A percentile compares a stretch with the other conserved stretches of the same genome.
Evolutionary conservation across 2,797 vertebrate species (phyloP).

Genomic region (Oophaga sylvatica): DNA sequence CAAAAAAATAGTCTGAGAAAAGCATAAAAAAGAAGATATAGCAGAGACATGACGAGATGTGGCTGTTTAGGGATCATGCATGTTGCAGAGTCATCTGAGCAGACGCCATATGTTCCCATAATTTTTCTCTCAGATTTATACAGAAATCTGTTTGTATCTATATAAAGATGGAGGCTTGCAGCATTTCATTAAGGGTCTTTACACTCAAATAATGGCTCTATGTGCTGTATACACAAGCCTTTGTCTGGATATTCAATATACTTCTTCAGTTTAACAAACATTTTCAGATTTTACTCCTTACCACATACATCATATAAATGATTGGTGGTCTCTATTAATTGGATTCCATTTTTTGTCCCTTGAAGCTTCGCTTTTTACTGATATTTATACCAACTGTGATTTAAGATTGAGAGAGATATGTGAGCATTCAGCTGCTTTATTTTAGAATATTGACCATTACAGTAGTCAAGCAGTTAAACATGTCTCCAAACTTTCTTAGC

Average conservation of each 20-base stretch:
- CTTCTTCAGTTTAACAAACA: background rate
- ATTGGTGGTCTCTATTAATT: background rate
- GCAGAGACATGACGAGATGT: too few relatives aligned
- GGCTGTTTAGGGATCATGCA: too few relatives aligned
- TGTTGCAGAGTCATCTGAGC: too few relatives aligned
- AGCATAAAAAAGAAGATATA: too few relatives aligned
- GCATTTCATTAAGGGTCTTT: background rate
- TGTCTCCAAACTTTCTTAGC: slow-evolving; percentile 39
- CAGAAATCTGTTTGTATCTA: too few relatives aligned
- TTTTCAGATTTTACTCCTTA: background rate
- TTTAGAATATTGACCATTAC: slow-evolving; percentile 14
- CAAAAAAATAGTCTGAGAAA: too few relatives aligned
- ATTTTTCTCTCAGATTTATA: too few relatives aligned
- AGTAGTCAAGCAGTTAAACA: slow-evolving; percentile 38
- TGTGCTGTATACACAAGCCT: background rate
- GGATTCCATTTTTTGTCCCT: background rate
- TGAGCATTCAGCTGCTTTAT: slow-evolving; percentile 25
- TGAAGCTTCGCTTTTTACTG: background rate
- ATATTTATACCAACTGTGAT: background rate
- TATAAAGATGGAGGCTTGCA: too few relatives aligned
- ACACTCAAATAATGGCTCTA: background rate
- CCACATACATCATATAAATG: background rate
- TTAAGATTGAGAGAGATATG: background rate
- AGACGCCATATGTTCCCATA: too few relatives aligned
- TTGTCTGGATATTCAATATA: background rate